Evolutionary conservation across 1,140 invertebrate species (phyloP).

Genomic region (Megalonaias nervosa): DNA sequence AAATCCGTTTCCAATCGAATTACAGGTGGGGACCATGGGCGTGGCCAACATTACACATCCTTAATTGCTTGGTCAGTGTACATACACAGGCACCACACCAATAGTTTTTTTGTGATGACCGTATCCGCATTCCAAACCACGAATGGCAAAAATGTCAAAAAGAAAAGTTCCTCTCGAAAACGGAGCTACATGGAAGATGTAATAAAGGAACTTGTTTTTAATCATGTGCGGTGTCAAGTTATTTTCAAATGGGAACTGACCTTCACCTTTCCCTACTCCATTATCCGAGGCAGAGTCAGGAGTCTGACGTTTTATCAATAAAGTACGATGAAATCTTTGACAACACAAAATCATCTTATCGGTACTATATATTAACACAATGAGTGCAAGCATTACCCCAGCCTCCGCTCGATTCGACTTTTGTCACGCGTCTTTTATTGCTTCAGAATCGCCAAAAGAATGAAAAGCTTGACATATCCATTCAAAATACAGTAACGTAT

Average conservation of each 20-base stretch:
- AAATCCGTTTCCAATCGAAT: conserved; percentile 82
- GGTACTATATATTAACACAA: too few relatives aligned
- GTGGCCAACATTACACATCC: conserved; percentile 83
- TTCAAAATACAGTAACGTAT: too few relatives aligned
- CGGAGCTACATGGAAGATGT: conserved; percentile 87
- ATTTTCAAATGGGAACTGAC: conserved; percentile 1
- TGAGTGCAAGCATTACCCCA: too few relatives aligned
- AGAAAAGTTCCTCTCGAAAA: conserved; percentile 90
- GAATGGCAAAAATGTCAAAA: conserved; percentile 84
- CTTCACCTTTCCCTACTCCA: conserved; percentile 2
- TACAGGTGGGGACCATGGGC: conserved; percentile 87
- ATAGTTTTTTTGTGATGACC: conserved; percentile 75
- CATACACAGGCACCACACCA: conserved; percentile 90
- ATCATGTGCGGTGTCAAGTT: conserved; percentile 69
- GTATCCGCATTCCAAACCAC: conserved; percentile 90
- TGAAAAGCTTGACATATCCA: too few relatives aligned
- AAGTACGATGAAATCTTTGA: too few relatives aligned
- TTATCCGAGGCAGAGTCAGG: conserved; percentile 32
- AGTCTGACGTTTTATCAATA: too few relatives aligned
- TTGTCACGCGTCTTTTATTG: too few relatives aligned
- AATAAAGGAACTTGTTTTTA: conserved; percentile 88
- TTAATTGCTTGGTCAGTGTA: conserved; percentile 82
- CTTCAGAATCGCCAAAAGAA: too few relatives aligned
- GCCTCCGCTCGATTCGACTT: too few relatives aligned
- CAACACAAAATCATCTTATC: too few relatives aligned